Conservation (phyloP, 2,797 vertebrate genomes). For the Myiotriccus ornatus region DNA sequence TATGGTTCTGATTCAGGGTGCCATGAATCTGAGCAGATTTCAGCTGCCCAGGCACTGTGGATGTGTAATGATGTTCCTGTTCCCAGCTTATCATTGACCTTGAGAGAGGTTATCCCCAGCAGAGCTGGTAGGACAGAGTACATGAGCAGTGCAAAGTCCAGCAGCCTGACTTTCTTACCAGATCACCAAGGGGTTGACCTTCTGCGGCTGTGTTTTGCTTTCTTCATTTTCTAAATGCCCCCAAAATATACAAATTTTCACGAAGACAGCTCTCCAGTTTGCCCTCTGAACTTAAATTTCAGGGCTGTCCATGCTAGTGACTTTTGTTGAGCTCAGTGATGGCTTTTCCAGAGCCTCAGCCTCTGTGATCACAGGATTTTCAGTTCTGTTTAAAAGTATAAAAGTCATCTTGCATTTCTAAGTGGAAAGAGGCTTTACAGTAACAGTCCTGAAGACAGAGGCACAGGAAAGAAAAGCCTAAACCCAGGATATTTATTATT, state of each 20-base stretch:
- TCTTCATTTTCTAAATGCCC: background rate
- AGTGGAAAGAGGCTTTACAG: background rate
- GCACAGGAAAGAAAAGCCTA: background rate
- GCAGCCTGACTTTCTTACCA: background rate
- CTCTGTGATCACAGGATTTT: background rate
- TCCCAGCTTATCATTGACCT: background rate
- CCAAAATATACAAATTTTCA: background rate
- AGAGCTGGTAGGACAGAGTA: background rate
- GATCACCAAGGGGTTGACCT: accelerated
- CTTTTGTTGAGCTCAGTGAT: background rate
- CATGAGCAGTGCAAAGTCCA: accelerated
- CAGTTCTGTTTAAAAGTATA: background rate
- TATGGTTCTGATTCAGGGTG: background rate
- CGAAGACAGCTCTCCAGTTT: background rate
- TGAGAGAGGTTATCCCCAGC: background rate
- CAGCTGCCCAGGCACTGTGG: background rate
- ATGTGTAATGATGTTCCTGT: background rate
- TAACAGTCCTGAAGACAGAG: background rate
- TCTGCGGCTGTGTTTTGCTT: background rate
- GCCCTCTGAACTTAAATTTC: background rate
- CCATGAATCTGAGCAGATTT: accelerated
- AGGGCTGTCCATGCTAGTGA: background rate
- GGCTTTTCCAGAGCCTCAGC: background rate
- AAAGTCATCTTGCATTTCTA: background rate
- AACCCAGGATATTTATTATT: background rate